phyloP scores from a whole-genome alignment of 2,113 vertebrate genomes.

The Amia ocellicauda region DNA sequence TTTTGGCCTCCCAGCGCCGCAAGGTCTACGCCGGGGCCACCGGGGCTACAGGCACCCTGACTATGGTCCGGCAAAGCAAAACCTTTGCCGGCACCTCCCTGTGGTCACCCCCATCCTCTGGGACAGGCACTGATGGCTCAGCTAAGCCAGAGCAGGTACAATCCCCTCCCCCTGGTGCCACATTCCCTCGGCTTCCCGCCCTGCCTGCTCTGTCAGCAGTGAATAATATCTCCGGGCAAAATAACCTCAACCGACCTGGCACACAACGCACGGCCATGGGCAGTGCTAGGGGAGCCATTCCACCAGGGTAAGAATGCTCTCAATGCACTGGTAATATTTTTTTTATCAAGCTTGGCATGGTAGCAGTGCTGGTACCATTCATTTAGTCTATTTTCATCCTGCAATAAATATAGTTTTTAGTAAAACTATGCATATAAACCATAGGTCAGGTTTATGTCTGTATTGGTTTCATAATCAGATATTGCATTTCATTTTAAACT shows the following conservation, averaged over 20 bases:
- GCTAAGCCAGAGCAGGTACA: conserved; percentile 70
- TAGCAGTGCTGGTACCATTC: too few species aligned
- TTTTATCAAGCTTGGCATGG: too few species aligned
- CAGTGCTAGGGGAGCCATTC: conserved; percentile 73
- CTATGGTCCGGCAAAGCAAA: conserved; percentile 80
- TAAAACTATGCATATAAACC: too few species aligned
- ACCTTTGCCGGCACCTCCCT: conserved; percentile 78
- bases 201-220: conserved; percentile 51
- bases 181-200: conserved; percentile 59
- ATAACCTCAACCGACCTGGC: conserved; percentile 90
- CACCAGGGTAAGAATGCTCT: conserved; percentile 76
- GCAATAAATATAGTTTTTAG: too few species aligned
- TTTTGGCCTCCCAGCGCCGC: conserved; percentile 87
- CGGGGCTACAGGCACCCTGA: conserved; percentile 39
- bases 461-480: too few species aligned
- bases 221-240: conserved; percentile 79
- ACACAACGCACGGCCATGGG: conserved; percentile 73
- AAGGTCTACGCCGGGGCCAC: conserved; percentile 63
- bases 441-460: too few species aligned
- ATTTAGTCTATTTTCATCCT: too few species aligned
- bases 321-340: conserved; percentile 14
- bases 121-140: conserved; percentile 36
- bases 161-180: conserved; percentile 49
- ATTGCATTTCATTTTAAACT: too few species aligned
- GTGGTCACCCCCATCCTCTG: conserved; percentile 60